These are phyloP conservation scores for Aleiodes testaceus DNA, from an alignment of 2,888 invertebrate genomes.

Conservation along the genomic window DNA sequence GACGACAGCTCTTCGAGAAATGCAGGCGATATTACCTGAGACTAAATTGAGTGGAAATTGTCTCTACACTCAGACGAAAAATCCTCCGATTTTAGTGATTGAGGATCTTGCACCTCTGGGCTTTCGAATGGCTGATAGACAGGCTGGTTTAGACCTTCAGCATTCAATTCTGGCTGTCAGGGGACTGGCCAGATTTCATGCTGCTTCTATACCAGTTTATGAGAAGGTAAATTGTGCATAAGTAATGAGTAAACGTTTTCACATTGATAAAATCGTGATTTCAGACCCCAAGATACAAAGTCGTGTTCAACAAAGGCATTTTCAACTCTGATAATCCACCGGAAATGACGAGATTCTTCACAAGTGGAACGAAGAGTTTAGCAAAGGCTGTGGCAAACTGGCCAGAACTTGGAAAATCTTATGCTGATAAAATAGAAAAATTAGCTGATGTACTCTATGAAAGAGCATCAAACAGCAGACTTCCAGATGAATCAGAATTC, in stretches of 20 bases:
- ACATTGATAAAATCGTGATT: neutral
- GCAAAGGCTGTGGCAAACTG: slow-evolving; percentile 54
- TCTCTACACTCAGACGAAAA: slow-evolving; percentile 63
- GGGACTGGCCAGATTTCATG: slow-evolving; percentile 76
- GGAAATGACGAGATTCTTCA: slow-evolving; percentile 54
- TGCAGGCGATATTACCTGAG: slow-evolving; percentile 59
- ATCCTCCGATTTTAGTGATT: slow-evolving; percentile 72
- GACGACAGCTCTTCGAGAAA: slow-evolving; percentile 61
- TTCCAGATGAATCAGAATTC: slow-evolving; percentile 55
- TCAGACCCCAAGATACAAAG: slow-evolving; percentile 60
- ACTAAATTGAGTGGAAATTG: slow-evolving; percentile 61
- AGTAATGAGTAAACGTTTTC: neutral
- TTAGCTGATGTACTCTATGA: slow-evolving; percentile 46
- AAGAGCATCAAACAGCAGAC: slow-evolving; percentile 35
- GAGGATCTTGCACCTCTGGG: slow-evolving; percentile 77
- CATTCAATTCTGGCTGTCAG: slow-evolving; percentile 74
- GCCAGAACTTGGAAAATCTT: slow-evolving; percentile 58
- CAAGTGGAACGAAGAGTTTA: slow-evolving; percentile 44
- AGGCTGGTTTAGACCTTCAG: slow-evolving; percentile 75
- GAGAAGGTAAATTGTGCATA: slow-evolving; percentile 75
- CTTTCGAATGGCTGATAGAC: slow-evolving; percentile 75
- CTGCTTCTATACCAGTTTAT: slow-evolving; percentile 74
- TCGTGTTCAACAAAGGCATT: slow-evolving; percentile 56
- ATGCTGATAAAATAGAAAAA: slow-evolving; percentile 55
- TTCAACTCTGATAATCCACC: slow-evolving; percentile 47